phyloP scores from a whole-genome alignment of 2,113 vertebrate genomes.

The Austrofundulus limnaeus region DNA sequence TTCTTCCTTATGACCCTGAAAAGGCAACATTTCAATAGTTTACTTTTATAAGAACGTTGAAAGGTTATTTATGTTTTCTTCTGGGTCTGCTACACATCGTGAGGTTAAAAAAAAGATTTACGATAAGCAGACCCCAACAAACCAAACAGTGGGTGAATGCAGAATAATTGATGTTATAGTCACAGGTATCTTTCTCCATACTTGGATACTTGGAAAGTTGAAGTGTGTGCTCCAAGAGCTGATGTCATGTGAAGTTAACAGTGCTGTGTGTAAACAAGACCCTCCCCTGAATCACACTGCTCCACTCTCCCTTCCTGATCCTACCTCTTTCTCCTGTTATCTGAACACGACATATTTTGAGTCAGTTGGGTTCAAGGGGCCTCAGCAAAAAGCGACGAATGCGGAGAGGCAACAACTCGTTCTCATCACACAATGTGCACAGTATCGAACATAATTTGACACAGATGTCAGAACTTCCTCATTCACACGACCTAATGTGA shows the following conservation, averaged over 20 bases:
- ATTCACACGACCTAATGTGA: constrained; percentile 72
- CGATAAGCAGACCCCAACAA: background rate
- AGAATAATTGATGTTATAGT: constrained; percentile 9
- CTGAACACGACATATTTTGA: constrained; percentile 29
- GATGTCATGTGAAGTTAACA: constrained; percentile 71
- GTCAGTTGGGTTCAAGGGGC: constrained; percentile 43
- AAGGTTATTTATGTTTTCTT: too few relatives aligned
- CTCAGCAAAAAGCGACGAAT: constrained; percentile 6
- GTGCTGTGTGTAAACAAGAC: constrained; percentile 55
- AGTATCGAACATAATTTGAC: constrained; percentile 61
- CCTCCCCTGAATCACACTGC: constrained; percentile 40
- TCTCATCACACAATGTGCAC: constrained; percentile 22
- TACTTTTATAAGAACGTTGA: too few relatives aligned
- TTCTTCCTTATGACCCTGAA: too few relatives aligned
- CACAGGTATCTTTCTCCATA: constrained; percentile 14
- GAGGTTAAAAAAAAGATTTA: background rate
- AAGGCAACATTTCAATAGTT: too few relatives aligned
- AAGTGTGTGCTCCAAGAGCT: constrained; percentile 32
- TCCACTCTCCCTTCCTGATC: constrained; percentile 38
- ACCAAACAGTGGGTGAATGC: background rate
- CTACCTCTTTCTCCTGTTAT: constrained; percentile 36
- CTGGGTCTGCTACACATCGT: background rate
- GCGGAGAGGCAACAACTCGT: background rate
- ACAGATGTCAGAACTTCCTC: constrained; percentile 70
- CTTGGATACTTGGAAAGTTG: constrained; percentile 1